These are phyloP conservation scores for Pseudorasbora parva DNA, from an alignment of 2,113 vertebrate genomes.

Conservation along the genomic window DNA sequence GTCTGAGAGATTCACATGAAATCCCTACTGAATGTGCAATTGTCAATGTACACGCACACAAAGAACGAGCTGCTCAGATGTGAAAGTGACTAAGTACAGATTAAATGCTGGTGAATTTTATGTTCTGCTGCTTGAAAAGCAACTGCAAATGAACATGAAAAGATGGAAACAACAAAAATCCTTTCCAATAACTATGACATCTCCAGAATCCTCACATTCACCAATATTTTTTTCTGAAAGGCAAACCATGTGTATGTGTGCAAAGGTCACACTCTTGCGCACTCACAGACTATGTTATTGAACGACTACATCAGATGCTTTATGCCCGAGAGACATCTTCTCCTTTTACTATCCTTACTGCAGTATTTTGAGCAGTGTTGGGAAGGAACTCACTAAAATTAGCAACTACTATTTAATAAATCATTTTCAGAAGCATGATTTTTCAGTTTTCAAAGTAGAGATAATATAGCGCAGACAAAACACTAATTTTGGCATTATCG, in stretches of 20 bases:
- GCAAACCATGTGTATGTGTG: not conserved
- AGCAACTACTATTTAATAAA: not conserved
- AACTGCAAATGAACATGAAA: not conserved
- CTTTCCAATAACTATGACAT: not conserved
- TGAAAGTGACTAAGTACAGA: conserved; percentile 17
- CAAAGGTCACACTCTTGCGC: conserved; percentile 31
- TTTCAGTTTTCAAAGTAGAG: not conserved
- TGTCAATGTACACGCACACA: conserved; percentile 22
- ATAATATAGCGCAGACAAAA: not conserved
- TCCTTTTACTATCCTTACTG: conserved; percentile 35
- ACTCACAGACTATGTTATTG: conserved; percentile 61
- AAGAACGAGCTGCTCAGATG: not conserved
- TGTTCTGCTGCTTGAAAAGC: conserved; percentile 9
- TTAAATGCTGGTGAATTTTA: conserved; percentile 20
- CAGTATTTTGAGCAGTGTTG: not conserved
- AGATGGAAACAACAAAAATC: not conserved
- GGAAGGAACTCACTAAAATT: not conserved
- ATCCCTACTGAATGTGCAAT: conserved; percentile 37
- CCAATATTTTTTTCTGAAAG: not conserved
- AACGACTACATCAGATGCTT: conserved; percentile 71
- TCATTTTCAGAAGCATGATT: too few relatives aligned
- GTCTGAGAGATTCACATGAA: conserved; percentile 44
- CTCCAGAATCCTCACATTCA: not conserved
- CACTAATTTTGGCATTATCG: not conserved
- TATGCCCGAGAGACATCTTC: conserved; percentile 55